Percentiles rank a stretch among this genome's conserved stretches.
Evolutionary conservation across 1,140 invertebrate species (phyloP).

Genomic region (Globodera rostochiensis): DNA sequence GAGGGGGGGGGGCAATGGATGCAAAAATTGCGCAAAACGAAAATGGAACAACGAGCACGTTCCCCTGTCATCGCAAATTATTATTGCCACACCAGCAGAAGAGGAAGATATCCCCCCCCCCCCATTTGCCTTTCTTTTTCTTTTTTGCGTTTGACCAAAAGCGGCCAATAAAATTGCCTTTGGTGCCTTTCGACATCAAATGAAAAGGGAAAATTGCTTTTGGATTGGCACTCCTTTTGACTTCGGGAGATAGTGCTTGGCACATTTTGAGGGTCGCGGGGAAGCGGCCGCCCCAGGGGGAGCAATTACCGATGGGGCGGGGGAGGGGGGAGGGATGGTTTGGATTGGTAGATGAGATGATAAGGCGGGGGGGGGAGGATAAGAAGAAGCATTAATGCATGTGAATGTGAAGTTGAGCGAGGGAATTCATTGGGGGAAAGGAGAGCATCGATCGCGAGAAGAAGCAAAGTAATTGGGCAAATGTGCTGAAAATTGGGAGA

Average conservation of each 20-base stretch:
- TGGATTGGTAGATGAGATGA: background rate
- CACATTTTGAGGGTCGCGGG: background rate
- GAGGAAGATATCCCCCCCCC: background rate
- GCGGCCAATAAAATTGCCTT: background rate
- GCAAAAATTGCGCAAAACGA: background rate
- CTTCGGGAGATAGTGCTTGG: background rate
- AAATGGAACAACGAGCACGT: background rate
- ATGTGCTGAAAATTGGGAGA: too few species aligned
- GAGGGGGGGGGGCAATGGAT: background rate
- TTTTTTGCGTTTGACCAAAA: background rate
- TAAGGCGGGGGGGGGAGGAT: background rate
- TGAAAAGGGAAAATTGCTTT: background rate
- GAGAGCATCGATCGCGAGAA: background rate
- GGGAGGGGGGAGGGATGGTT: background rate
- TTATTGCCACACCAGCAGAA: background rate
- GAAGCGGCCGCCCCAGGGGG: background rate
- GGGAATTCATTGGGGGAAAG: background rate
- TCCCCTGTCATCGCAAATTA: background rate
- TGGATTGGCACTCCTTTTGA: slow-evolving; percentile 7
- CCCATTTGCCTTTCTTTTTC: background rate
- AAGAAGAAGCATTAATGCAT: background rate
- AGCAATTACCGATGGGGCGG: background rate
- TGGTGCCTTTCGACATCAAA: background rate
- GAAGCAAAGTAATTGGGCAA: too few species aligned
- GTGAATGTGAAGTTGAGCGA: background rate